phyloP scores from a whole-genome alignment of 2,113 vertebrate genomes.

The Calidris pygmaea region DNA sequence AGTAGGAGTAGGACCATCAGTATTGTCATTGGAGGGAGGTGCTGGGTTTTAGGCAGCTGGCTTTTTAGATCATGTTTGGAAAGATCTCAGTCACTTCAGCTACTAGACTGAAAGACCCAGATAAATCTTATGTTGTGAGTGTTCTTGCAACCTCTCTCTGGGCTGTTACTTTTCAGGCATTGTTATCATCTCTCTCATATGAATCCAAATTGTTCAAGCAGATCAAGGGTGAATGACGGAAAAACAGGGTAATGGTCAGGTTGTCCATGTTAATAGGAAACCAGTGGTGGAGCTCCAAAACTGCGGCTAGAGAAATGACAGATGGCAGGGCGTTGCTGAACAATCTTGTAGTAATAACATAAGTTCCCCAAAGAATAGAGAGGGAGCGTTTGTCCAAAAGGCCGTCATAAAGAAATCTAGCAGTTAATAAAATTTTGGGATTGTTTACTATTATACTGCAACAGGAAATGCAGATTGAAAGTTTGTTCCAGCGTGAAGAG shows the following conservation, averaged over 20 bases:
- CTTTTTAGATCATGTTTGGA: background rate
- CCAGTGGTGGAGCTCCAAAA: background rate
- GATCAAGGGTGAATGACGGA: background rate
- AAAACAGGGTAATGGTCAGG: background rate
- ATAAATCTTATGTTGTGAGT: background rate
- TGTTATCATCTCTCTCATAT: background rate
- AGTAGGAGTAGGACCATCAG: background rate
- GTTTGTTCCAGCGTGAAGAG: background rate
- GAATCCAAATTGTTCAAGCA: background rate
- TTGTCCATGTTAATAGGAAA: background rate
- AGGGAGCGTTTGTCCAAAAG: background rate
- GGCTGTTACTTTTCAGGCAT: background rate
- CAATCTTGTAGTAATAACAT: background rate
- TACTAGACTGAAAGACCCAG: background rate
- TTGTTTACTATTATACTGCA: slow-evolving; percentile 18
- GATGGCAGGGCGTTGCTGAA: background rate
- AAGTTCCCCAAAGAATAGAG: background rate
- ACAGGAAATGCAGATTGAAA: slow-evolving; percentile 19
- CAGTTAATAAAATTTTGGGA: background rate
- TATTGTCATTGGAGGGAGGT: background rate
- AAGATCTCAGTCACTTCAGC: background rate
- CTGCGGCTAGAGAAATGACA: background rate
- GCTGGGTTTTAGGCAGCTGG: background rate
- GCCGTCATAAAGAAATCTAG: background rate
- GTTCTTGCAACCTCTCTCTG: background rate